These are phyloP conservation scores for Apostichopus parvimensis DNA, from an alignment of 35 echinoderm and acorn worm genomes.

Conservation along the genomic window DNA sequence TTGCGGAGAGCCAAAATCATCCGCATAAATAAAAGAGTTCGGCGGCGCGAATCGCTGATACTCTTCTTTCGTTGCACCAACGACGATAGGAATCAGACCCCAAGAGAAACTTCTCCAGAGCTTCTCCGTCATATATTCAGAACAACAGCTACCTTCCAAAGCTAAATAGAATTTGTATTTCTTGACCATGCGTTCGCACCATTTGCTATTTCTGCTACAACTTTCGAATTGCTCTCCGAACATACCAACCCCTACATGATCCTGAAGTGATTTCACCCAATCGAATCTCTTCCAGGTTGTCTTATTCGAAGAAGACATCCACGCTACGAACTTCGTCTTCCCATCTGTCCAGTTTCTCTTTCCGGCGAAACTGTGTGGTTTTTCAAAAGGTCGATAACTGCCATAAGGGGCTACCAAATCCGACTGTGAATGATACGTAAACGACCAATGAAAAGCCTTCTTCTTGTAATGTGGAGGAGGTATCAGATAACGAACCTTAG, in stretches of 20 bases:
- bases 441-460: constrained; percentile 26
- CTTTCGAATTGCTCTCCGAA: background rate
- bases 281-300: background rate
- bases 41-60: background rate
- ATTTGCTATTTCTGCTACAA: background rate
- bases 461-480: background rate
- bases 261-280: constrained; percentile 20
- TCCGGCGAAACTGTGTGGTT: background rate
- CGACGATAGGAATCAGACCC: constrained; percentile 42
- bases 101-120: constrained; percentile 48
- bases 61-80: constrained; percentile 47
- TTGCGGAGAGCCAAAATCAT: constrained; percentile 39
- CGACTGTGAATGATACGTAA: constrained; percentile 23
- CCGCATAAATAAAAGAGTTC: background rate
- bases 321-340: constrained; percentile 24
- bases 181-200: background rate
- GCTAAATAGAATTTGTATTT: constrained; percentile 68
- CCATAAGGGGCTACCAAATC: constrained; percentile 7
- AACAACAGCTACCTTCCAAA: constrained; percentile 50
- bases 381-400: background rate
- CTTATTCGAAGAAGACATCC: background rate
- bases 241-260: background rate
- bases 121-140: constrained; percentile 64
- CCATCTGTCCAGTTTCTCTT: constrained; percentile 18
- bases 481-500: background rate